phyloP scores from a whole-genome alignment of 1,140 invertebrate species.

The Scaptomyza pallida region DNA sequence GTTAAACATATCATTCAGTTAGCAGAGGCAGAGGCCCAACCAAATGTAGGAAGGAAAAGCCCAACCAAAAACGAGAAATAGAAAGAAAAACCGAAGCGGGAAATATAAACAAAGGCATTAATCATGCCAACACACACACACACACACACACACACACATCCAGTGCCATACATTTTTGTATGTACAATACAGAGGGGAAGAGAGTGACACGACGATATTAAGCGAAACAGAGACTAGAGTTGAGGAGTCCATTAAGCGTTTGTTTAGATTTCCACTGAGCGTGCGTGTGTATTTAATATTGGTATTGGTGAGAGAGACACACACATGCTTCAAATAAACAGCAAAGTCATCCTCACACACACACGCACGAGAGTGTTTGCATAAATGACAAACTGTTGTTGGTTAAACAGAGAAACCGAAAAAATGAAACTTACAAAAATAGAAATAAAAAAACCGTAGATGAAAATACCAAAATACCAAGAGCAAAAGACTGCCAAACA shows the following conservation, averaged over 20 bases:
- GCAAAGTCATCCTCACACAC: conserved; percentile 45
- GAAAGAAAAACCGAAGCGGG: conserved; percentile 47
- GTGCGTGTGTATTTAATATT: conserved; percentile 7
- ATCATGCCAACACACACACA: conserved; percentile 66
- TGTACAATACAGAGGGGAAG: conserved; percentile 10
- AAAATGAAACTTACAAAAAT: conserved; percentile 33
- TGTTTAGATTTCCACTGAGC: conserved; percentile 25
- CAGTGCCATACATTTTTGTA: conserved; percentile 3
- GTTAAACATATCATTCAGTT: conserved; percentile 74
- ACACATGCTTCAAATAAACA: conserved; percentile 47
- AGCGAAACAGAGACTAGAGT: conserved; percentile 6
- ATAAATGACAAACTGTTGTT: conserved; percentile 69
- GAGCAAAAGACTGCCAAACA: conserved; percentile 29
- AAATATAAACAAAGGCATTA: conserved; percentile 81
- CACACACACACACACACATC: not conserved
- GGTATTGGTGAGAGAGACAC: not conserved
- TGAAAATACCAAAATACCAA: conserved; percentile 3
- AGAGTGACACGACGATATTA: conserved; percentile 7
- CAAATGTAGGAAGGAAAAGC: conserved; percentile 31
- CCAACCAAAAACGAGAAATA: conserved; percentile 29
- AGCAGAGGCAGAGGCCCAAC: conserved; percentile 44
- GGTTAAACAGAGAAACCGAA: conserved; percentile 37
- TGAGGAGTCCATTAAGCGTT: conserved; percentile 42
- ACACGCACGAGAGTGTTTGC: conserved; percentile 41
- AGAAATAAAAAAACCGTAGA: not conserved